These are phyloP conservation scores for Chaitophorus viminalis DNA, from an alignment of 2,888 invertebrate genomes.

Conservation along the genomic window DNA sequence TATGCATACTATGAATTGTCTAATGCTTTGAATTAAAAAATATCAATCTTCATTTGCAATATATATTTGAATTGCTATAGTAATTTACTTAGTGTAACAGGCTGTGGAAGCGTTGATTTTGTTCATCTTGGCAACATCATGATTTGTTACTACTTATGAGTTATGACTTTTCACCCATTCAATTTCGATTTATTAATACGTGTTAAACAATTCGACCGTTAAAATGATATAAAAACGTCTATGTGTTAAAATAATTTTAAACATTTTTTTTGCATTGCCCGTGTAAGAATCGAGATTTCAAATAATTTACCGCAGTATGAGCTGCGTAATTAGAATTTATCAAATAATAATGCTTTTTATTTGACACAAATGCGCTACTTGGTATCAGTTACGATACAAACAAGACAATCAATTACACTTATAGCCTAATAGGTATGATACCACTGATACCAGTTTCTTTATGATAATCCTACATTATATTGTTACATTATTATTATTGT, in stretches of 20 bases:
- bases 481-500: no score
- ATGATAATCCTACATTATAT: conserved; percentile 14
- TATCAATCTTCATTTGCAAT: neutral
- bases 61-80: neutral
- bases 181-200: neutral
- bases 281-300: neutral
- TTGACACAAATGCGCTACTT: neutral
- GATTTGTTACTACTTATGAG: neutral
- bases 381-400: conserved; percentile 26
- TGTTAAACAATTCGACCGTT: neutral
- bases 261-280: no score
- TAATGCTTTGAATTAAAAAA: neutral
- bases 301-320: neutral
- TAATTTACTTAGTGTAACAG: neutral
- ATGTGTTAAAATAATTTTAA: neutral
- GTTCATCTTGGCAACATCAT: neutral
- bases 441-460: neutral
- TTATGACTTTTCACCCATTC: neutral
- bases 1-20: neutral
- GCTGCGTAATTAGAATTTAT: neutral
- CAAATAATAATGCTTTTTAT: conserved; percentile 40
- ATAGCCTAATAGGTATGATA: neutral
- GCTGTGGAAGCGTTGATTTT: neutral
- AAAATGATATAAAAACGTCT: neutral
- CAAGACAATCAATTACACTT: conserved; percentile 30